These are phyloP conservation scores for Holocentrus rufus DNA, from an alignment of 2,797 vertebrate species.

Conservation along the genomic window DNA sequence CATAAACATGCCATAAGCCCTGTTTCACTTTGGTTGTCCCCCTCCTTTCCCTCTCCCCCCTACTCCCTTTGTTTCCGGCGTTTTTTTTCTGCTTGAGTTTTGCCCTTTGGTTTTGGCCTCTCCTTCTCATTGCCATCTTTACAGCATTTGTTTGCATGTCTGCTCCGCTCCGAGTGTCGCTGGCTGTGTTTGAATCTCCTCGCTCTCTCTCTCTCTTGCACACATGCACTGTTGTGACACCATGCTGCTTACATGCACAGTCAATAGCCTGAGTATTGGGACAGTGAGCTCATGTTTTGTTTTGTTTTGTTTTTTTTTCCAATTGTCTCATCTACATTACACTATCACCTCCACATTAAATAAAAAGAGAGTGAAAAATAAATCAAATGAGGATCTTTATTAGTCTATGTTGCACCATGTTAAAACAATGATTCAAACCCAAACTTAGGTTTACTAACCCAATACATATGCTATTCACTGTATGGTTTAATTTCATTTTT, in stretches of 20 bases:
- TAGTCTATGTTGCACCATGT: background rate
- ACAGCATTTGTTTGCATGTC: slow-evolving; percentile 80
- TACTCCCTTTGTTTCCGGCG: slow-evolving; percentile 15
- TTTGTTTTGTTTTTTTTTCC: background rate
- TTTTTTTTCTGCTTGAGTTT: slow-evolving; percentile 37
- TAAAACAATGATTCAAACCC: background rate
- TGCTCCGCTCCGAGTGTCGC: slow-evolving; percentile 75
- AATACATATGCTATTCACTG: background rate
- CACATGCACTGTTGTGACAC: slow-evolving; percentile 18
- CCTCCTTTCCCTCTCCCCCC: slow-evolving; percentile 1
- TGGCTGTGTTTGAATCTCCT: slow-evolving; percentile 71
- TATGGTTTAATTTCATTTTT: background rate
- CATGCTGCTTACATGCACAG: slow-evolving; percentile 21
- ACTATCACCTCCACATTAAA: background rate
- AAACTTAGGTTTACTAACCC: background rate
- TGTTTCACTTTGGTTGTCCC: slow-evolving; percentile 63
- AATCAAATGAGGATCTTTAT: background rate
- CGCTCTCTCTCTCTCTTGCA: slow-evolving; percentile 39
- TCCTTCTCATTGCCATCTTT: slow-evolving; percentile 69
- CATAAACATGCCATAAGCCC: slow-evolving; percentile 61
- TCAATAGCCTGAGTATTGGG: background rate
- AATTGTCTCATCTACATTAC: background rate
- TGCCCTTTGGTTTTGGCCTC: slow-evolving; percentile 43
- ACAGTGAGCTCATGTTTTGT: background rate
- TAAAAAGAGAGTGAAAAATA: background rate